phyloP scores from a whole-genome alignment of 2,888 invertebrate species.

The Eilema griseolum region DNA sequence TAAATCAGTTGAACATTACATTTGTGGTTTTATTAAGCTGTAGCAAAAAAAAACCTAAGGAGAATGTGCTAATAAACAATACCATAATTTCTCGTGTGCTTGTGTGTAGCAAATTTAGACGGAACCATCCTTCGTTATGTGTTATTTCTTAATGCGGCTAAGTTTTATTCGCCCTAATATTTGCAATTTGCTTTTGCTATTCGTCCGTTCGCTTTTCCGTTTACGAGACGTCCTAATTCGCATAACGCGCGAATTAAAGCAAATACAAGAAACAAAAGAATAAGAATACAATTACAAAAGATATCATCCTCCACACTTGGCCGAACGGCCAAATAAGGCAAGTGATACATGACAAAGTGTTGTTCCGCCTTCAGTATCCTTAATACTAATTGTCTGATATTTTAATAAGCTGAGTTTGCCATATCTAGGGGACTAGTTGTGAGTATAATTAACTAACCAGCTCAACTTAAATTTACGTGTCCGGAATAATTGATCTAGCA shows the following conservation, averaged over 20 bases:
- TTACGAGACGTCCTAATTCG: too few species aligned
- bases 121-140: too few species aligned
- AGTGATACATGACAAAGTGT: too few species aligned
- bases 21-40: neutral
- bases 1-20: neutral
- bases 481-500: constrained; percentile 23
- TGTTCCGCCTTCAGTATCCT: neutral
- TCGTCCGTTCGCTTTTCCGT: too few species aligned
- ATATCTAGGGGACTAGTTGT: neutral
- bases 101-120: neutral
- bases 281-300: too few species aligned
- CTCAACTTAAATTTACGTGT: constrained; percentile 10
- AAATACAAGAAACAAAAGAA: too few species aligned
- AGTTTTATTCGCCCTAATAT: too few species aligned
- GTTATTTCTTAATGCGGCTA: too few species aligned
- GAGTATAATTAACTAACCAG: neutral
- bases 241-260: too few species aligned
- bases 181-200: too few species aligned
- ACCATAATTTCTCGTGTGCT: neutral
- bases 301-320: too few species aligned
- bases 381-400: constrained; percentile 8
- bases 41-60: neutral
- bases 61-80: neutral
- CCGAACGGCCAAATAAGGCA: too few species aligned
- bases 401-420: neutral